Percentiles rank a stretch among this genome's conserved stretches.
Evolutionary conservation across 37 sponge, comb jelly and placozoan species (phyloP).

Genomic region (Beroe forskalii): DNA sequence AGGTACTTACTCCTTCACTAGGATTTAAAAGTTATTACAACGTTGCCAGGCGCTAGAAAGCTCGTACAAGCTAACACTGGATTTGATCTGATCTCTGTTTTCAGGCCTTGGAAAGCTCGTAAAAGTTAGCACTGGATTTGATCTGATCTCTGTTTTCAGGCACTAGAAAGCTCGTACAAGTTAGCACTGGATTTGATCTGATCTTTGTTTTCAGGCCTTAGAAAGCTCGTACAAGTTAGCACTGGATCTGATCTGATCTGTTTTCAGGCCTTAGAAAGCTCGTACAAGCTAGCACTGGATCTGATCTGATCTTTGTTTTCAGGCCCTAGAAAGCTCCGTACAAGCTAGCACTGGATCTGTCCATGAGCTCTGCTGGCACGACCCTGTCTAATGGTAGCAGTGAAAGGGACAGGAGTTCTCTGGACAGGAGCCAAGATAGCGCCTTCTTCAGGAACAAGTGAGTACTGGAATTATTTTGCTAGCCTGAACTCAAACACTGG

Average conservation of each 20-base stretch:
- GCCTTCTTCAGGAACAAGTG: slow-evolving; percentile 25
- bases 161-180: neutral
- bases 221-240: slow-evolving; percentile 1
- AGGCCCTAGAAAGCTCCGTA: neutral
- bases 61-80: slow-evolving; percentile 10
- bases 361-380: slow-evolving; percentile 26
- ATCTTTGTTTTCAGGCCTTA: neutral
- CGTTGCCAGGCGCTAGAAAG: slow-evolving; percentile 1
- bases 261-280: slow-evolving; percentile 7
- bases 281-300: slow-evolving; percentile 17
- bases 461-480: neutral
- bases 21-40: too few relatives aligned
- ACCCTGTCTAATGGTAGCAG: slow-evolving; percentile 14
- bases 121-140: slow-evolving; percentile 21
- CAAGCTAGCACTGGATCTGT: slow-evolving; percentile 34
- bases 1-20: too few relatives aligned
- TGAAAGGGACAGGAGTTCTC: neutral
- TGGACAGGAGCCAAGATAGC: neutral
- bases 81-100: too few relatives aligned
- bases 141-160: too few relatives aligned
- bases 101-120: neutral
- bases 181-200: slow-evolving; percentile 34
- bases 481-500: too few relatives aligned
- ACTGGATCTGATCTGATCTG: too few relatives aligned
- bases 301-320: too few relatives aligned